Base-by-base conservation (phyloP, 2,888 invertebrate genomes). In the Tricholauxania praeusta region DNA sequence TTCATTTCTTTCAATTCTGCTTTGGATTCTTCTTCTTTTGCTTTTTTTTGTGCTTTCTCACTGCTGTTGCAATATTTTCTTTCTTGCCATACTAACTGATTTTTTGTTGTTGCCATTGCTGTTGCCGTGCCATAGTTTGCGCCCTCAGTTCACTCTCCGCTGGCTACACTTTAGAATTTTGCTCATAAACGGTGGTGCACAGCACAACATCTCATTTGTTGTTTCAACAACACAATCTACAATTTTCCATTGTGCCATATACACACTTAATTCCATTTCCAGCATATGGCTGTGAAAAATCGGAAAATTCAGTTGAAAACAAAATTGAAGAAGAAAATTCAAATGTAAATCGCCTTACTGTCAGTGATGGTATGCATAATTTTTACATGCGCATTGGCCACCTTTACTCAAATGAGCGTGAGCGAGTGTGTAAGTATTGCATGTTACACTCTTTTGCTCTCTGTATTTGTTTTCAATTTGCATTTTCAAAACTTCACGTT, bases 171-270 rank as follows among this genome's bases (percentile, higher is more conserved):
- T 39, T 10, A 39, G 7, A n/a, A 5, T 59, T 22, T 28, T 22
- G 22, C n/a, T 22, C 22, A 22, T 22, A 32, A 32, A 32, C 28
- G 39, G 39, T 39, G 10, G 28, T 28, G 28, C 28, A 28, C 28
- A 28, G 28, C 28, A 28, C 28, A 28, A 28, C 28, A 28, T 28
- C 28, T 28, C 28, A 22, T 22, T 22, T 22, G 22, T 22, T 22
- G 22, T 22, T 39, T 8, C 39, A 39, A 39, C 62, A 14, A 62
- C 8, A 15, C 12, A 62, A 28, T 28, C 59, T 14, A 19, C 48
- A 19, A 62, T 15, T 48, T 82, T 82, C 82, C 82, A 82, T 82
- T 82, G 83, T 82, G 79, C 83, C 80, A 83, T 79, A 82, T 82
- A 82, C 80, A 82, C 82, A 82, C 83, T 82, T 81, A 79, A 81